Evolutionary conservation across 2,888 invertebrate genomes (phyloP), one percentile per base, ranked within the genome.

Genomic region (Gymnoscelis rufifasciata): DNA sequence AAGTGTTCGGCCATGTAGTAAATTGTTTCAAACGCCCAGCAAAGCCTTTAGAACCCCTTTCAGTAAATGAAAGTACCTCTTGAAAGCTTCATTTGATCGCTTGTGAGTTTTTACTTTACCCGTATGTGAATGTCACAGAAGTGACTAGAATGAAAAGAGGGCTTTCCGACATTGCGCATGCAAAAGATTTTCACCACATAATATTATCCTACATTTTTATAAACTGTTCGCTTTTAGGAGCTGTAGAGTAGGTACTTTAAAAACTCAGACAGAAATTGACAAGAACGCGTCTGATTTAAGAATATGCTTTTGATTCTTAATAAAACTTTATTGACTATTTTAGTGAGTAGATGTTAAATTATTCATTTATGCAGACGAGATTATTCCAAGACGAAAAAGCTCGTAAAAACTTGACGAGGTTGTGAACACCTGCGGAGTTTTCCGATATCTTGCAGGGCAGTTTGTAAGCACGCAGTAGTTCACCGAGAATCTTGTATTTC

Each of bases 1-100:
- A 46, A 46, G 41, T 43, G 38, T 38, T 38, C 41, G 24, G 11
- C 33, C 38, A 38, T 43, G 47, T 43, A 38, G 38, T n/a, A 47
- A 47, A 47, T 43, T 47, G 43, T 47, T 47, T 43, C 38, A 38
- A 38, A 35, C 28, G 35, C 10, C 23, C 33, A 27, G 38, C 33
- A 43, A 47, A 47, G 42, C 47, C 36, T 14, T 29, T 38, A 14
- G 35, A 33, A 33, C 11, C 35, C 33, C 35, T 23, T 35, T 35
- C 35, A 35, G 19, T 23, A 35, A 41, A 26, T 37, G 13, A 15
- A 38, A 26, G 38, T 28, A 23, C 38, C 26, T 33, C 38, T 28
- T 29, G 26, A 38, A 39, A 27, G 33, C 30, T 41, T 33, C 33
- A 31, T 41, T 41, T 33, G n/a, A 24, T 30, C n/a, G 12, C 28